Percentiles rank a stretch among this genome's conserved stretches.
Evolutionary conservation across 2,797 vertebrate species (phyloP).

Genomic region (Gastrophryne carolinensis): DNA sequence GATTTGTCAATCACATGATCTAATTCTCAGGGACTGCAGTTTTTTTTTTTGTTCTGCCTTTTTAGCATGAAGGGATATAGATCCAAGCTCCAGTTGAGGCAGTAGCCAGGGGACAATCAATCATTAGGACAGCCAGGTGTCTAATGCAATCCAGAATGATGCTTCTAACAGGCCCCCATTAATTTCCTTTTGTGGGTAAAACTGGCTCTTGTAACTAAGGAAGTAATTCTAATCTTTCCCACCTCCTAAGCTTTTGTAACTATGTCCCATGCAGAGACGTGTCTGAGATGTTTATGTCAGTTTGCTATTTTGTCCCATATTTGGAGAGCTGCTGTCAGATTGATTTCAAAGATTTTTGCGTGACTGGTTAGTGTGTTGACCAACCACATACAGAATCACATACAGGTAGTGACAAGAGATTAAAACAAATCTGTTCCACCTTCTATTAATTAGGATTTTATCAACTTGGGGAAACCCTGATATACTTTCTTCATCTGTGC

Average conservation of each 20-base stretch:
- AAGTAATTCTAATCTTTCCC: constrained; percentile 9
- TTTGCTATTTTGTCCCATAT: neutral
- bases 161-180: constrained; percentile 30
- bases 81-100: neutral
- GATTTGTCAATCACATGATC: constrained; percentile 45
- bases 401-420: too few species aligned
- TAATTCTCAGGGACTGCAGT: constrained; percentile 26
- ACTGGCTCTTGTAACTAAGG: neutral
- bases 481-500: too few species aligned
- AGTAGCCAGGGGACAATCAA: constrained; percentile 14
- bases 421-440: too few species aligned
- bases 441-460: too few species aligned
- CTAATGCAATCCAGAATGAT: constrained; percentile 32
- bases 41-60: constrained; percentile 33
- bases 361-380: too few species aligned
- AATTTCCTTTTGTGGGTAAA: constrained; percentile 27
- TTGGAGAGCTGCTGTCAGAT: neutral
- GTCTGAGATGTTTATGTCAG: neutral
- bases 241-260: neutral
- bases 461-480: too few species aligned
- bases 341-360: too few species aligned
- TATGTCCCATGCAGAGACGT: neutral
- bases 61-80: neutral
- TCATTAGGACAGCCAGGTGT: constrained; percentile 33
- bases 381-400: too few species aligned